These are phyloP conservation scores for Aythya baeri DNA, from an alignment of 2,113 vertebrate genomes.

Conservation along the genomic window DNA sequence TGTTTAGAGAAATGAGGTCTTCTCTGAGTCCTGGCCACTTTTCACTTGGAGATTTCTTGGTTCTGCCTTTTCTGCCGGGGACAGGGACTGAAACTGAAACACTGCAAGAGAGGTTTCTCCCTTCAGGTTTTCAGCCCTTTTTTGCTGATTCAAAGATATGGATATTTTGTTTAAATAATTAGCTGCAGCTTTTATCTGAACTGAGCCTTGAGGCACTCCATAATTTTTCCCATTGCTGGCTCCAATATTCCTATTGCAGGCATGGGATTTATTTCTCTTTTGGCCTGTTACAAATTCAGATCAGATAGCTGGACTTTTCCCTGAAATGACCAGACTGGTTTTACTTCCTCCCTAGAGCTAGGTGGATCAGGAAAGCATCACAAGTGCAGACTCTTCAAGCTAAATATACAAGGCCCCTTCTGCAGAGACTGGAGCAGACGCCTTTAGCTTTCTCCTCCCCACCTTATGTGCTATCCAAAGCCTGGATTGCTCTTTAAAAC, in stretches of 20 bases:
- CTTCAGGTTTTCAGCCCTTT: not conserved
- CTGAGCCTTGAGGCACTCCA: not conserved
- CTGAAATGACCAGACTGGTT: not conserved
- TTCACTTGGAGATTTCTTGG: not conserved
- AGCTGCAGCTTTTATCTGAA: constrained; percentile 25
- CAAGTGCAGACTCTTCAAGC: not conserved
- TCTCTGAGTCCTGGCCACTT: not conserved
- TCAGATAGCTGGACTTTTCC: not conserved
- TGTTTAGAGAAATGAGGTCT: not conserved
- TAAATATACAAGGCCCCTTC: not conserved
- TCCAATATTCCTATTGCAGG: not conserved
- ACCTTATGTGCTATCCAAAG: not conserved
- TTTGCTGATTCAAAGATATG: constrained; percentile 29
- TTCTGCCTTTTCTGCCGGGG: not conserved
- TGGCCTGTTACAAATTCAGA: not conserved
- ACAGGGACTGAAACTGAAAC: not conserved
- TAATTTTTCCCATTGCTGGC: not conserved
- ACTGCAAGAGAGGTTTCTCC: not conserved
- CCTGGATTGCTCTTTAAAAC: not conserved
- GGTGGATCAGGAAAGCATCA: not conserved
- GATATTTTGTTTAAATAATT: constrained; percentile 23
- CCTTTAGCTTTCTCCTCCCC: not conserved
- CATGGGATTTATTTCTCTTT: not conserved
- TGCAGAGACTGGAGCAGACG: not conserved
- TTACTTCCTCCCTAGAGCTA: not conserved